Percentiles rank a stretch among this genome's conserved stretches.
These are phyloP conservation scores for Oreochromis mossambicus DNA, from an alignment of 2,797 vertebrate species.

Conservation along the genomic window DNA sequence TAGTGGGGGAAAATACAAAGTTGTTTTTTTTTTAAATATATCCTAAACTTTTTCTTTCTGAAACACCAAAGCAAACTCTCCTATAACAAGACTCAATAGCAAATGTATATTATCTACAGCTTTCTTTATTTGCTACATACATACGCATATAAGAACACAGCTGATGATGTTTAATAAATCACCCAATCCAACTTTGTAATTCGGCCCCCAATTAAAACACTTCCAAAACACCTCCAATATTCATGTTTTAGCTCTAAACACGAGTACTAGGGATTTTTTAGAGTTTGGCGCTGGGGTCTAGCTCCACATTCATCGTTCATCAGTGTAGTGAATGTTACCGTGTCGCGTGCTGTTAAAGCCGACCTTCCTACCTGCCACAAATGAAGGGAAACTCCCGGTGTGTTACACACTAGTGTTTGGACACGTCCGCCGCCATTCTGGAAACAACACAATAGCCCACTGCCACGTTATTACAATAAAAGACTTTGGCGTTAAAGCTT, in stretches of 20 bases:
- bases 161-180: neutral
- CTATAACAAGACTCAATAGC: neutral
- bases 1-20: neutral
- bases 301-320: neutral
- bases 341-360: neutral
- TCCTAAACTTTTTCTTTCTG: neutral
- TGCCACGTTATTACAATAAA: neutral
- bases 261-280: neutral
- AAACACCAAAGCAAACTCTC: neutral
- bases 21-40: accelerated
- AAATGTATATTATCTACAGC: neutral
- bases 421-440: neutral
- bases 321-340: neutral
- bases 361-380: neutral
- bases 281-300: neutral
- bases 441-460: neutral
- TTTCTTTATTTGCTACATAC: neutral
- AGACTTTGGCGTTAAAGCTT: neutral
- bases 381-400: neutral
- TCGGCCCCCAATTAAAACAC: neutral
- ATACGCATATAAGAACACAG: neutral
- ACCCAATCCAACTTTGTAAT: neutral
- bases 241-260: neutral
- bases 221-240: neutral
- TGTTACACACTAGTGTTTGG: neutral